A percentile compares a stretch with the other conserved stretches of the same genome.
phyloP scores from a whole-genome alignment of 2,113 vertebrate species.

The Paedocypris sp. region DNA sequence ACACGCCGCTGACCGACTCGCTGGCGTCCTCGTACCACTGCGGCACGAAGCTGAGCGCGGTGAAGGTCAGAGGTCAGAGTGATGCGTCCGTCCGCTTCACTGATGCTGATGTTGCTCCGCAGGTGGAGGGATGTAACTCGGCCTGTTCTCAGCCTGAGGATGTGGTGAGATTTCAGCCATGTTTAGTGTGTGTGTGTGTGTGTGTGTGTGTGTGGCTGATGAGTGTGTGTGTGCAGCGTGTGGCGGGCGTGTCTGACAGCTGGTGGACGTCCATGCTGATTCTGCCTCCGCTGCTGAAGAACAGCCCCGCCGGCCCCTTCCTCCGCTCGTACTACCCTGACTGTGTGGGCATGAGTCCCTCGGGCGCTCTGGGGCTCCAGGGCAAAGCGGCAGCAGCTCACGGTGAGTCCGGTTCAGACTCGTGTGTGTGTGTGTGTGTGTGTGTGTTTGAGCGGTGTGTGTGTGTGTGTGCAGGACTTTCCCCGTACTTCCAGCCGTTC shows the following conservation, averaged over 20 bases:
- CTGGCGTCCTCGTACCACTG: constrained; percentile 83
- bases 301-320: constrained; percentile 85
- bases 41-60: constrained; percentile 79
- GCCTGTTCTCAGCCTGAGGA: constrained; percentile 91
- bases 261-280: constrained; percentile 98
- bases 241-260: constrained; percentile 82
- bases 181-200: neutral
- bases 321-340: constrained; percentile 91
- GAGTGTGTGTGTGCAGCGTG: constrained; percentile 64
- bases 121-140: constrained; percentile 80
- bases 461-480: constrained; percentile 74
- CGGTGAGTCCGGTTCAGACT: constrained; percentile 40
- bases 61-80: constrained; percentile 83
- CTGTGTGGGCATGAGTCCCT: constrained; percentile 98
- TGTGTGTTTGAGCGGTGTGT: constrained; percentile 2
- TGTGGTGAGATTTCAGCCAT: constrained; percentile 61
- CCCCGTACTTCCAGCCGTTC: constrained; percentile 93
- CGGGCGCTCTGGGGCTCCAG: constrained; percentile 70
- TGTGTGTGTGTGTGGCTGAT: neutral
- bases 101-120: constrained; percentile 10
- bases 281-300: constrained; percentile 88
- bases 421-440: neutral
- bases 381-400: constrained; percentile 64
- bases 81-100: too few species aligned
- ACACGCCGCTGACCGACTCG: constrained; percentile 79